Conservation (phyloP, 1,140 invertebrate species). For the Teleopsis dalmanni region DNA sequence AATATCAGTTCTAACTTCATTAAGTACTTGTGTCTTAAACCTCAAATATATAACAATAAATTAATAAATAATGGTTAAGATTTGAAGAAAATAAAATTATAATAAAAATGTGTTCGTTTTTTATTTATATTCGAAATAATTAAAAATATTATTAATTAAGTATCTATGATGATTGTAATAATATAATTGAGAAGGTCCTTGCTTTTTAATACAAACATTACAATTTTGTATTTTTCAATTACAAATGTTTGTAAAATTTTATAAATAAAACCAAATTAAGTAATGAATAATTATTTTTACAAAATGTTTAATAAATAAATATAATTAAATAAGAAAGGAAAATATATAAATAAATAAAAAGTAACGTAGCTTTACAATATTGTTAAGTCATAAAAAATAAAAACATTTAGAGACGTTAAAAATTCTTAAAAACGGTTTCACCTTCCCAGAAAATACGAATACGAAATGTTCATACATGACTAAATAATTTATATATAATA, state of each 20-base stretch:
- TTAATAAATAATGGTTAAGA: too few relatives aligned
- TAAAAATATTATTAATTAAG: not conserved
- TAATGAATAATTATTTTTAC: slow-evolving; percentile 2
- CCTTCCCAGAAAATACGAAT: slow-evolving; percentile 4
- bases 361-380: slow-evolving; percentile 11
- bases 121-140: too few relatives aligned
- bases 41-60: too few relatives aligned
- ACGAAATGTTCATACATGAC: not conserved
- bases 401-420: slow-evolving; percentile 1
- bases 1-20: too few relatives aligned
- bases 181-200: slow-evolving; percentile 18
- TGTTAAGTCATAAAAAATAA: slow-evolving; percentile 9
- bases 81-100: too few relatives aligned
- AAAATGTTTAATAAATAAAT: slow-evolving; percentile 1
- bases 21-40: too few relatives aligned
- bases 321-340: not conserved
- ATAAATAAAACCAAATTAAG: slow-evolving; percentile 2
- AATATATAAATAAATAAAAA: not conserved
- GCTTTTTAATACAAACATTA: slow-evolving; percentile 11
- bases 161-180: slow-evolving; percentile 6
- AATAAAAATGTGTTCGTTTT: too few relatives aligned
- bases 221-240: slow-evolving; percentile 3
- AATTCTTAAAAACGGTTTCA: not conserved
- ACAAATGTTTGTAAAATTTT: slow-evolving; percentile 5
- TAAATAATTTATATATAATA: not conserved